Conservation (phyloP, 2,888 invertebrate genomes). For the Acanthosepion esculentum region DNA sequence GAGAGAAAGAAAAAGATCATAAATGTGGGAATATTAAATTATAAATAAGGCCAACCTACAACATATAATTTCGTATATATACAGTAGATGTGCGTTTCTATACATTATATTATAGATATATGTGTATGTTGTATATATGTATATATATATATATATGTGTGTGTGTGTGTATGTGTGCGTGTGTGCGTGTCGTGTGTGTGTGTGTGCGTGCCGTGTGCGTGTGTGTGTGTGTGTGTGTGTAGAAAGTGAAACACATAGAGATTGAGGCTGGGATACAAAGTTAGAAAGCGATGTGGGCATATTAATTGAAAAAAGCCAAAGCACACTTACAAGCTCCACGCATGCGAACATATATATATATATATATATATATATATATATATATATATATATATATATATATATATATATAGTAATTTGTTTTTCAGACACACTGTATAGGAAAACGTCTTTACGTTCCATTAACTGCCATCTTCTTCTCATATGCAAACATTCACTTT, state of each 20-base stretch:
- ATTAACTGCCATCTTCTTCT: background rate
- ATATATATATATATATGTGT: background rate
- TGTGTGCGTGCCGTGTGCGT: background rate
- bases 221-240: background rate
- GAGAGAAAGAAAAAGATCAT: too few relatives aligned
- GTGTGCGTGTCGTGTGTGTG: background rate
- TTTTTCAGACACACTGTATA: background rate
- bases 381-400: background rate
- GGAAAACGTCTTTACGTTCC: background rate
- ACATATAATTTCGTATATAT: too few relatives aligned
- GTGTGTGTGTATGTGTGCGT: background rate
- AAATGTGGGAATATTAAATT: too few relatives aligned
- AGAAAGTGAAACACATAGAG: too few relatives aligned
- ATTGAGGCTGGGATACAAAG: too few relatives aligned
- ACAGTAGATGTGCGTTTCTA: too few relatives aligned
- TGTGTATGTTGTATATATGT: too few relatives aligned
- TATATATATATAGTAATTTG: too few relatives aligned
- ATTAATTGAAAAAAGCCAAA: too few relatives aligned
- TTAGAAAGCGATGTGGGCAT: too few relatives aligned
- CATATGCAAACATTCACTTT: background rate
- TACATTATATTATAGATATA: background rate
- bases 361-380: background rate
- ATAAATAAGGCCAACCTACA: too few relatives aligned
- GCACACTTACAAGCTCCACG: too few relatives aligned
- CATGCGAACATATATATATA: background rate